Percentiles rank a stretch among this genome's conserved stretches.
Conservation (phyloP, 2,113 vertebrate species). For the Lycaon pictus region DNA sequence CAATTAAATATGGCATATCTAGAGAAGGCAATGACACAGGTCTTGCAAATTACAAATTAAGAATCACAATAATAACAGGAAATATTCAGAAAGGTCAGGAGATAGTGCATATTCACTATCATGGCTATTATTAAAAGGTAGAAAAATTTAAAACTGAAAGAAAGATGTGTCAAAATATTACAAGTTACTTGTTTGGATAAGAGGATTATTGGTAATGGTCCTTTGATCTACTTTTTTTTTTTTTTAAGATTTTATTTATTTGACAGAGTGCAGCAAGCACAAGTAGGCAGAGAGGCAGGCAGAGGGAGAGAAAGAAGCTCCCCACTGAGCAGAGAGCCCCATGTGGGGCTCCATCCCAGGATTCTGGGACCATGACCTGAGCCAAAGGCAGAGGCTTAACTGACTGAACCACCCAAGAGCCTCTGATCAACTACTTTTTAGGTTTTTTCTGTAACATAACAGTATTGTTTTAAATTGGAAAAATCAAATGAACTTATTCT, state of each 20-base stretch:
- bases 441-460: neutral
- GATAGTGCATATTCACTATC: neutral
- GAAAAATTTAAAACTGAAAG: neutral
- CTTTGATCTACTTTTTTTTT: neutral
- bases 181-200: neutral
- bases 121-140: neutral
- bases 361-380: no score
- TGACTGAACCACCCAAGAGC: no score
- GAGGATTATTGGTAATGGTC: neutral
- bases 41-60: constrained; percentile 2
- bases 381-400: no score
- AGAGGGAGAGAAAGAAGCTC: no score
- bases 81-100: constrained; percentile 9
- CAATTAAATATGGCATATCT: neutral
- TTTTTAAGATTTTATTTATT: no score
- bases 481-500: neutral
- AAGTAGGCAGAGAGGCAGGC: no score
- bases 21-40: neutral
- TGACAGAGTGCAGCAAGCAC: no score
- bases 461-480: neutral
- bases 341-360: no score
- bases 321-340: no score
- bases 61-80: constrained; percentile 2
- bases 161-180: neutral
- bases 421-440: neutral